Evolutionary conservation across 2,888 invertebrate genomes (phyloP).

Genomic region (Abscondita cerata): DNA sequence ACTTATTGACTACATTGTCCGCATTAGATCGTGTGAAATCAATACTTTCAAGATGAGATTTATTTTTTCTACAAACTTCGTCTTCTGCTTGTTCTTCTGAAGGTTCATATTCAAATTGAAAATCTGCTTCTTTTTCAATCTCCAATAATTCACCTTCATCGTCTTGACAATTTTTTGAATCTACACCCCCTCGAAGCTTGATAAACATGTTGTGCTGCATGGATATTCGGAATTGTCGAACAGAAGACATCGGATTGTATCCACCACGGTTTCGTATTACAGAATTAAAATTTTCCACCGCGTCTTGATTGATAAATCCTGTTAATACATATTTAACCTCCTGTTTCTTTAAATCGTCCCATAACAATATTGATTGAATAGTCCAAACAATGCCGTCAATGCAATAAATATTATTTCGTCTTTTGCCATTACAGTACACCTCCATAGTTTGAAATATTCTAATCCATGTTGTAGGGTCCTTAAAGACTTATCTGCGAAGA

Average conservation of each 20-base stretch:
- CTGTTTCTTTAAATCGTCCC: neutral
- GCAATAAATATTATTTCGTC: neutral
- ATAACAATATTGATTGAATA: neutral
- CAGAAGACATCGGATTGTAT: neutral
- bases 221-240: neutral
- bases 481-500: neutral
- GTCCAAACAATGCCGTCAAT: neutral
- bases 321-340: no score
- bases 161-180: no score
- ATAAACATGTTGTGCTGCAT: constrained; percentile 7
- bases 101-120: no score
- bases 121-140: no score
- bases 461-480: neutral
- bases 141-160: no score
- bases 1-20: no score
- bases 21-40: no score
- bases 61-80: no score
- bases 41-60: no score
- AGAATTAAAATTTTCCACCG: neutral
- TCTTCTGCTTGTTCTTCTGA: no score
- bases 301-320: neutral
- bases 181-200: no score
- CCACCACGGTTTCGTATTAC: neutral
- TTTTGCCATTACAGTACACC: neutral
- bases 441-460: neutral